Evolutionary conservation across 2,113 vertebrate species (phyloP).

Genomic region (Machaerirhynchus nigripectus): DNA sequence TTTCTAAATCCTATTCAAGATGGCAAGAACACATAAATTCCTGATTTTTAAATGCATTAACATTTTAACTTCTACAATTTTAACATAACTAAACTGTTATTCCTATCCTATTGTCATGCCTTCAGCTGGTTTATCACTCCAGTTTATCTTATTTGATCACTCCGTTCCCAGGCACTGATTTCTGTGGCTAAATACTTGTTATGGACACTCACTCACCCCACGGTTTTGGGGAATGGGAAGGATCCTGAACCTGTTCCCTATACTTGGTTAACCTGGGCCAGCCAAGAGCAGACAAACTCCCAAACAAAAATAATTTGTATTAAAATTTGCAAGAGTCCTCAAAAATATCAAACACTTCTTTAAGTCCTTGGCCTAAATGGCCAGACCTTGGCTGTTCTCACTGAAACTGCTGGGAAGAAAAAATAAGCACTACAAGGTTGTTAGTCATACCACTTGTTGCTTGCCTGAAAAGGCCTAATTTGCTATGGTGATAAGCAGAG

Average conservation of each 20-base stretch:
- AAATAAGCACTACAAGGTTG: not conserved
- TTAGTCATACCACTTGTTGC: not conserved
- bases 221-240: not conserved
- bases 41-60: not conserved
- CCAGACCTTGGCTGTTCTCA: not conserved
- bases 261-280: not conserved
- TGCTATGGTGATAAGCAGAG: not conserved
- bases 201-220: fast-evolving
- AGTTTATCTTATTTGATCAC: not conserved
- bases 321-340: not conserved
- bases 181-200: not conserved
- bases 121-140: not conserved
- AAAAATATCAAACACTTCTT: not conserved
- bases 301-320: not conserved
- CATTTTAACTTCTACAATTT: not conserved
- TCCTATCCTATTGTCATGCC: not conserved
- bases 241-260: not conserved
- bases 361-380: not conserved
- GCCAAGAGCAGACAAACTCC: not conserved
- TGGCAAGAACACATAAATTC: not conserved
- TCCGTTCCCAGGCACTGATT: not conserved
- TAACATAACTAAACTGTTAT: not conserved
- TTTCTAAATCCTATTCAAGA: not conserved
- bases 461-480: not conserved
- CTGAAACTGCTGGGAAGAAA: not conserved